Evolutionary conservation across 2,888 invertebrate genomes (phyloP).

Genomic region (Caenorhabditis auriculariae): DNA sequence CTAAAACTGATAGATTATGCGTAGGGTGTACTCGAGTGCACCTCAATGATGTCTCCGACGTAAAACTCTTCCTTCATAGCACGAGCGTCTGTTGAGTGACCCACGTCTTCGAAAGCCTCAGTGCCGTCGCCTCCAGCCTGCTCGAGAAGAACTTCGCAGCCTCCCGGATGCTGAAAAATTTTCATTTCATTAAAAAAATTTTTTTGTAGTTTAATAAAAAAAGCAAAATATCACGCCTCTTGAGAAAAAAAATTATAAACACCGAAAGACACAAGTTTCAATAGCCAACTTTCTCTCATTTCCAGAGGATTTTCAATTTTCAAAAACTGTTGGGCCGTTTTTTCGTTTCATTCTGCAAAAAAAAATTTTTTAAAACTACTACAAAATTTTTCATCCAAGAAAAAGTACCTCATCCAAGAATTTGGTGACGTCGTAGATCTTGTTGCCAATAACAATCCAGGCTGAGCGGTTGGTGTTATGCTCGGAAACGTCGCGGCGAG

Average conservation of each 20-base stretch:
- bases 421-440: conserved; percentile 62
- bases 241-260: too few relatives aligned
- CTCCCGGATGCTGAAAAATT: conserved; percentile 59
- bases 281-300: too few relatives aligned
- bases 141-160: conserved; percentile 62
- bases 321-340: not conserved
- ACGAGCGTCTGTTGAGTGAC: conserved; percentile 62
- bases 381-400: not conserved
- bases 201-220: not conserved
- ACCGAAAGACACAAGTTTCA: too few relatives aligned
- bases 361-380: not conserved
- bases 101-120: conserved; percentile 63
- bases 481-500: conserved; percentile 50
- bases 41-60: conserved; percentile 54
- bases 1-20: conserved; percentile 29
- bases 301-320: too few relatives aligned
- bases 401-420: conserved; percentile 57
- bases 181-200: not conserved
- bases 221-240: too few relatives aligned
- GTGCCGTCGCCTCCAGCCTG: conserved; percentile 62
- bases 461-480: conserved; percentile 55
- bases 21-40: conserved; percentile 3
- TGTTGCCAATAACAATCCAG: conserved; percentile 62
- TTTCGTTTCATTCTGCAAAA: not conserved
- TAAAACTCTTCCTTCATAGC: conserved; percentile 59